A percentile compares a stretch with the other conserved stretches of the same genome.
These are phyloP conservation scores for Thecophora atra DNA, from an alignment of 2,888 invertebrate genomes.

Conservation along the genomic window DNA sequence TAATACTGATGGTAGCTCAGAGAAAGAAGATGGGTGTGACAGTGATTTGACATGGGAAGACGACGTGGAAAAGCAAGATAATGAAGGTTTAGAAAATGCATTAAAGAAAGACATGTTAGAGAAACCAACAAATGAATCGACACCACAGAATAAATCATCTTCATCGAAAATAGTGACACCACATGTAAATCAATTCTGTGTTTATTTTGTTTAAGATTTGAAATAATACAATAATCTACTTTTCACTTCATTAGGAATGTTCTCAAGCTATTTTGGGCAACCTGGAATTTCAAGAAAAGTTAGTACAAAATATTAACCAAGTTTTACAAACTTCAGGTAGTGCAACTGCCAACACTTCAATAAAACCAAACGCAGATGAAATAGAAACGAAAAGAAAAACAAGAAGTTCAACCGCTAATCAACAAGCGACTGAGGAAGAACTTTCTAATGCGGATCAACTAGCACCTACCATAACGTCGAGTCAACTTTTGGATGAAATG, in stretches of 20 bases:
- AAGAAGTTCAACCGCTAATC: background rate
- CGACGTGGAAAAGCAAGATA: slow-evolving; percentile 29
- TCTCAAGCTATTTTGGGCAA: slow-evolving; percentile 60
- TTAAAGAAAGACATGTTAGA: slow-evolving; percentile 29
- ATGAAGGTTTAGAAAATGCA: slow-evolving; percentile 34
- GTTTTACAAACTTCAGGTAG: slow-evolving; percentile 35
- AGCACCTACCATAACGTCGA: slow-evolving; percentile 37
- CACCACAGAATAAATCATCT: slow-evolving; percentile 47
- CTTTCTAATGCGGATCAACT: background rate
- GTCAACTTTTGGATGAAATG: slow-evolving; percentile 56
- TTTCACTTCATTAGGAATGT: slow-evolving; percentile 48
- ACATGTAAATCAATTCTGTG: background rate
- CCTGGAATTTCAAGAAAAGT: slow-evolving; percentile 55
- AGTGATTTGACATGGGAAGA: slow-evolving; percentile 23
- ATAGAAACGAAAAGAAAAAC: slow-evolving; percentile 4
- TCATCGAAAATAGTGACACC: slow-evolving; percentile 42
- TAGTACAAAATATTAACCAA: slow-evolving; percentile 61
- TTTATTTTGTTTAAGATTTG: background rate
- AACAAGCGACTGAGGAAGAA: slow-evolving; percentile 8
- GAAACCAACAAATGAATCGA: slow-evolving; percentile 54
- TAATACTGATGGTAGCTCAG: slow-evolving; percentile 30
- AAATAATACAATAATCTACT: background rate
- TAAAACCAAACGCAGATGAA: background rate
- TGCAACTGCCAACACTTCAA: background rate
- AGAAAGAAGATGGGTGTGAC: slow-evolving; percentile 32